phyloP scores from a whole-genome alignment of 2,113 vertebrate genomes.

The Cynopterus brachyotis region DNA sequence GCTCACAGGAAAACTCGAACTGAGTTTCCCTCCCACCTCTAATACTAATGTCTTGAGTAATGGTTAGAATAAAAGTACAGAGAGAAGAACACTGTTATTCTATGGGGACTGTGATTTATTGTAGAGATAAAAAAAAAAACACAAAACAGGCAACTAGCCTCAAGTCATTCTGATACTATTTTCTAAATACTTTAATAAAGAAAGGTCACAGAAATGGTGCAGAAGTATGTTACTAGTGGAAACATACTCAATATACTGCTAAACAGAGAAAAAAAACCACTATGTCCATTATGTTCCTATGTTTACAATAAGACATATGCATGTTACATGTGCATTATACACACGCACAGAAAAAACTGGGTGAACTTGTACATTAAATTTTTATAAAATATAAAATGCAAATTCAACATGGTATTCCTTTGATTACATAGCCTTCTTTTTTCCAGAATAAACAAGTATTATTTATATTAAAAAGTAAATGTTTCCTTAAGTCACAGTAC shows the following conservation, averaged over 20 bases:
- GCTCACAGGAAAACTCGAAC: background rate
- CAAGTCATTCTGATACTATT: background rate
- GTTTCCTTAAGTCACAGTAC: background rate
- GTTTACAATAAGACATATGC: background rate
- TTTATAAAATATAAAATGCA: background rate
- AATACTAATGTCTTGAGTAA: background rate
- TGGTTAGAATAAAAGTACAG: background rate
- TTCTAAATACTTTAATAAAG: conserved; percentile 22
- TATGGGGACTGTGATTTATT: background rate
- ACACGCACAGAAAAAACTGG: background rate
- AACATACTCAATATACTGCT: background rate
- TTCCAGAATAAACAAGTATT: background rate
- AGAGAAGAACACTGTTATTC: background rate
- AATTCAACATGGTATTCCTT: background rate
- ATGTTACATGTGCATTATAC: background rate
- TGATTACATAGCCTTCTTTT: background rate
- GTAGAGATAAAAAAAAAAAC: background rate
- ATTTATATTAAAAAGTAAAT: background rate
- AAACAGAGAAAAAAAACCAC: background rate
- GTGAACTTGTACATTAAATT: background rate
- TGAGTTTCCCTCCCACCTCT: background rate
- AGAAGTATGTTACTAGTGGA: background rate
- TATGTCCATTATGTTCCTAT: background rate
- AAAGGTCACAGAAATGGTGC: background rate
- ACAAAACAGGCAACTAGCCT: background rate